phyloP scores from a whole-genome alignment of 1,140 invertebrate genomes.

The Drosophila dunni region DNA sequence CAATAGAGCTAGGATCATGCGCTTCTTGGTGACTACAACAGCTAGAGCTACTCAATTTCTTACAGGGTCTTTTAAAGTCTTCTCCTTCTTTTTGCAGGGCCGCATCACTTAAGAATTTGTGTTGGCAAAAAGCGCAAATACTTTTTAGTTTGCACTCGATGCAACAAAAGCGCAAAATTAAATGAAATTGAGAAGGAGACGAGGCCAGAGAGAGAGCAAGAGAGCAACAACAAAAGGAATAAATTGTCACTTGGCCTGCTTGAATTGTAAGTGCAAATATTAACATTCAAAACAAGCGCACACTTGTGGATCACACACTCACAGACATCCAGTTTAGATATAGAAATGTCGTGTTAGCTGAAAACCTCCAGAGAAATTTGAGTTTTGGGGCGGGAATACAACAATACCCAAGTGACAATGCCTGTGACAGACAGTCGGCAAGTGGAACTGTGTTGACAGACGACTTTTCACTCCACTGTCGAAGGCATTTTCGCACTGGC shows the following conservation, averaged over 20 bases:
- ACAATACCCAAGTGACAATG: conserved; percentile 63
- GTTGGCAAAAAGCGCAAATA: conserved; percentile 46
- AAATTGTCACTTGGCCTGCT: conserved; percentile 80
- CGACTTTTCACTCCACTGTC: conserved; percentile 32
- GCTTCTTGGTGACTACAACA: no score
- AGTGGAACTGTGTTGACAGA: conserved; percentile 46
- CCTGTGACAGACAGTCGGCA: conserved; percentile 57
- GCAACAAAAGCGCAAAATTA: conserved; percentile 49
- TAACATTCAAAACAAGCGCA: conserved; percentile 80
- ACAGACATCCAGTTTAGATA: conserved; percentile 12
- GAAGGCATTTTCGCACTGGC: conserved; percentile 43
- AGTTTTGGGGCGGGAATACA: conserved; percentile 4
- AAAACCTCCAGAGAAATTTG: not conserved
- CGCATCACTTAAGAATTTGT: not conserved
- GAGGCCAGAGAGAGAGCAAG: no score
- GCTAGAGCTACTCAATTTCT: no score
- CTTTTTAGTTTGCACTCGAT: conserved; percentile 52
- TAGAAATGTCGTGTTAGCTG: conserved; percentile 20
- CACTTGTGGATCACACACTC: conserved; percentile 67
- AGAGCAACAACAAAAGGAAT: conserved; percentile 67
- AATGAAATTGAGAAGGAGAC: conserved; percentile 52
- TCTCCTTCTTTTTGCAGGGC: not conserved
- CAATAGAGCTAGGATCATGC: no score
- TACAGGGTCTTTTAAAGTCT: no score
- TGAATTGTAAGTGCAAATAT: conserved; percentile 80